phyloP scores from a whole-genome alignment of 2,113 vertebrate species.

The Hyaena hyaena region DNA sequence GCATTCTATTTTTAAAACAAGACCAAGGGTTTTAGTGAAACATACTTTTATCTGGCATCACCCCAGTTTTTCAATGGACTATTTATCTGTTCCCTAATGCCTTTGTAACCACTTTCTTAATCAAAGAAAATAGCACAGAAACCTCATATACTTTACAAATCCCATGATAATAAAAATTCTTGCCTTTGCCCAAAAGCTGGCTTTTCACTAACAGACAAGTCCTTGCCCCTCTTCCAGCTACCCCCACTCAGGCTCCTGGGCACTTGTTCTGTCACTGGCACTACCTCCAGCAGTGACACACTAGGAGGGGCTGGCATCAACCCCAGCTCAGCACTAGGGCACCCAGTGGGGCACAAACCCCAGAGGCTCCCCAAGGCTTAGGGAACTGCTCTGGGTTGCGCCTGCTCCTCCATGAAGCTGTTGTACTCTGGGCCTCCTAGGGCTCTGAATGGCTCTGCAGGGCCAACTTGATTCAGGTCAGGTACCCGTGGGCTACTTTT shows the following conservation, averaged over 20 bases:
- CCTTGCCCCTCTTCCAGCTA: not conserved
- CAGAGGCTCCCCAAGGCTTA: not conserved
- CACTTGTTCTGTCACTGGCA: not conserved
- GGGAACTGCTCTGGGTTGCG: not conserved
- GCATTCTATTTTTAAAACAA: constrained; percentile 39
- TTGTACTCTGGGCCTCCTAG: not conserved
- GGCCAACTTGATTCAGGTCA: not conserved
- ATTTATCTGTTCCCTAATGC: not conserved
- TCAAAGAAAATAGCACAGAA: not conserved
- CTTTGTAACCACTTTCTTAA: not conserved
- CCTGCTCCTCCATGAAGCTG: not conserved
- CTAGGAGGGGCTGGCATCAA: not conserved
- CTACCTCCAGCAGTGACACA: not conserved
- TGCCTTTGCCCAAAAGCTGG: not conserved
- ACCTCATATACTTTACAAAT: not conserved
- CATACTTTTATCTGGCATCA: not conserved
- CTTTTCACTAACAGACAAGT: not conserved
- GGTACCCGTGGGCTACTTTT: not conserved
- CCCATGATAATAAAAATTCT: not conserved
- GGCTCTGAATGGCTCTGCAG: not conserved
- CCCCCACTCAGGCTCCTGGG: not conserved
- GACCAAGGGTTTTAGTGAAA: constrained; percentile 23
- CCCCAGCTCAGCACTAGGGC: not conserved
- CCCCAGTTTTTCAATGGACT: not conserved
- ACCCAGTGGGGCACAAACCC: not conserved